Base-by-base conservation (phyloP, 2,888 invertebrate species). In the Gonocerus acuteangulatus region DNA sequence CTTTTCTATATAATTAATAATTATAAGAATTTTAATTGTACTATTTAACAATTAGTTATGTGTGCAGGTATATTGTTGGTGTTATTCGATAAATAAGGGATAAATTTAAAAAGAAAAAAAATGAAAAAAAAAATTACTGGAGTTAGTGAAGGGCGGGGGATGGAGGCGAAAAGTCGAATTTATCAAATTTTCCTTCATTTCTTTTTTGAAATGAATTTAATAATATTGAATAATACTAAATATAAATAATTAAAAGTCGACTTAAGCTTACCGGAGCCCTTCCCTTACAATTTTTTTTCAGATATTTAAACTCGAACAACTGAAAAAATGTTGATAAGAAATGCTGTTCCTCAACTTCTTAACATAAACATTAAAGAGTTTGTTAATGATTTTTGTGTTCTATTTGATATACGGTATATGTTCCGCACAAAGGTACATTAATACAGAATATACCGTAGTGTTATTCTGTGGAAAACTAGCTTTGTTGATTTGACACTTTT, bases 1-100 rank as follows among this genome's bases (percentile, higher is more conserved):
- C 72, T 72, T 72, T 72, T 72, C 67, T 72, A 71, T 72, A 72
- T 71, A 62, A 65, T 65, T 64, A 65, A 64, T 58, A 39, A 66
- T 66, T 60, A 58, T 59, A 65, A 63, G 62, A 61, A 61, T 63
- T 65, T 64, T 67, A 65, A 65, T 65, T 67, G 64, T 67, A 65
- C 64, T 65, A 65, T 64, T 64, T 65, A 64, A 57, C 57, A 57
- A 57, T 64, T 67, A 67, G 65, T 64, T 67, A 67, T 62, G 67
- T 67, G 67, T 67, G 67, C 67, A 67, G 65, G 64, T 65, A 54
- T 63, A 54, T 63, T 63, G 61, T 63, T 65, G 63, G 65, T 63
- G 63, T 63, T 63, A 57, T 52, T 60, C 34, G 48, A 60, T 47
- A 48, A 57, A 62, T 62, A 58, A 62, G 47, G 62, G 66, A 57